These are phyloP conservation scores for Trichechus manatus DNA, from an alignment of 2,113 vertebrate species.

Conservation along the genomic window DNA sequence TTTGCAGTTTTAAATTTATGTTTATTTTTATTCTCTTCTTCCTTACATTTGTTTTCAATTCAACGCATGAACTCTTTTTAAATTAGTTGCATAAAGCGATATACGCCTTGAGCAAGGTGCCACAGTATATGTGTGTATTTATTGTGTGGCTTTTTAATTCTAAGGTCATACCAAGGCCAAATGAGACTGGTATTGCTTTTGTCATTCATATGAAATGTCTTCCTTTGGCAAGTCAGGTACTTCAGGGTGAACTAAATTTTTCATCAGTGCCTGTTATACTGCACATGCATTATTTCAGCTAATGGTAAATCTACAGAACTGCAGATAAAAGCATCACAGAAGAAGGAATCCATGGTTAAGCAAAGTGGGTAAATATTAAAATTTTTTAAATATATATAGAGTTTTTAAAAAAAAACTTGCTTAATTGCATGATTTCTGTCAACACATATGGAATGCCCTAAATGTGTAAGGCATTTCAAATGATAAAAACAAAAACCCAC, in stretches of 20 bases:
- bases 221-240: constrained; percentile 66
- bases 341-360: neutral
- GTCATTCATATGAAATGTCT: constrained; percentile 68
- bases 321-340: neutral
- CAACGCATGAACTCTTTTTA: constrained; percentile 3
- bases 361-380: neutral
- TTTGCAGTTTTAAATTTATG: constrained; percentile 28
- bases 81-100: constrained; percentile 58
- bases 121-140: constrained; percentile 19
- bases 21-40: constrained; percentile 43
- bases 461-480: neutral
- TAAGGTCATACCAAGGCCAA: constrained; percentile 58
- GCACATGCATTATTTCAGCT: constrained; percentile 49
- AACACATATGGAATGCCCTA: neutral
- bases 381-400: neutral
- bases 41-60: constrained; percentile 55
- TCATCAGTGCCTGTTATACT: constrained; percentile 54
- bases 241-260: constrained; percentile 69
- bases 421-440: neutral
- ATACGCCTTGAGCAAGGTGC: constrained; percentile 43
- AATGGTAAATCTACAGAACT: constrained; percentile 30
- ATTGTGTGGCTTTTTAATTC: constrained; percentile 68
- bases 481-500: neutral
- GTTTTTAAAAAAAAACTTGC: neutral
- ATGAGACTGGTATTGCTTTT: constrained; percentile 59